phyloP scores from a whole-genome alignment of 2,797 vertebrate species.

The Amblyraja radiata region DNA sequence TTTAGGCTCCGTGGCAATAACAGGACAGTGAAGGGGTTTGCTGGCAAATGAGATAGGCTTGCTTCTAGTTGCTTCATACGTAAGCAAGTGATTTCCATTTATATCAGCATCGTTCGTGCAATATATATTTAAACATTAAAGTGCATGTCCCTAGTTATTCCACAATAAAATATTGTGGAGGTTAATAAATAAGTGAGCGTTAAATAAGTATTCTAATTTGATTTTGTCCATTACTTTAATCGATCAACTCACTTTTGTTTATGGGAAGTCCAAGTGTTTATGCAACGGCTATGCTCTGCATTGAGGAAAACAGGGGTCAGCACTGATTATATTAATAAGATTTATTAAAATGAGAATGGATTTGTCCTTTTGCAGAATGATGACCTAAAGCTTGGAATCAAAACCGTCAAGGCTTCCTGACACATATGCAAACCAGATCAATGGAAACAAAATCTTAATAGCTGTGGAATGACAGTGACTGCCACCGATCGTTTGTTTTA shows the following conservation, averaged over 20 bases:
- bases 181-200: background rate
- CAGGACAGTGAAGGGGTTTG: background rate
- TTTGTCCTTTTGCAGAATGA: slow-evolving; percentile 14
- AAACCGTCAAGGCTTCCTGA: background rate
- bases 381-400: background rate
- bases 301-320: background rate
- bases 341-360: background rate
- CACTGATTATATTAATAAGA: slow-evolving; percentile 1
- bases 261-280: background rate
- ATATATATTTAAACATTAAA: background rate
- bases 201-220: slow-evolving; percentile 15
- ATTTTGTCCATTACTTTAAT: background rate
- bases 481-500: background rate
- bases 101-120: background rate
- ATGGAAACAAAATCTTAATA: background rate
- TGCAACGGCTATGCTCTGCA: background rate
- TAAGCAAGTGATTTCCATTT: background rate
- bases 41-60: background rate
- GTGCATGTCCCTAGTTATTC: background rate
- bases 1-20: background rate
- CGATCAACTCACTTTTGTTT: background rate
- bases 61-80: background rate
- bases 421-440: background rate
- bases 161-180: background rate
- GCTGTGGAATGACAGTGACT: background rate